Conservation (phyloP, 2,113 vertebrate genomes). For the Argyrosomus japonicus region DNA sequence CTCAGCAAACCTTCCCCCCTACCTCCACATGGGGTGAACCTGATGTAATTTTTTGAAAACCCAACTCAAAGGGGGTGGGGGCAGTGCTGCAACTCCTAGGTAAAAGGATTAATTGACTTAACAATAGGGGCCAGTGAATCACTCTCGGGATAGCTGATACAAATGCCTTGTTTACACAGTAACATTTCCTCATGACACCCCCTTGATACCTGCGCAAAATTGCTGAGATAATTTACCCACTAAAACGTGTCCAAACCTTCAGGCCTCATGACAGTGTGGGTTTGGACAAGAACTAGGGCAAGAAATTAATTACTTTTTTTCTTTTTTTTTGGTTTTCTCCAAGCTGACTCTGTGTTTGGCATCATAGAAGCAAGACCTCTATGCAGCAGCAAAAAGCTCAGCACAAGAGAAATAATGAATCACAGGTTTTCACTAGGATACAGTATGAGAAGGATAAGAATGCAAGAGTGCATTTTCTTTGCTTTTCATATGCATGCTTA, state of each 20-base stretch:
- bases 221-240: conserved; percentile 54
- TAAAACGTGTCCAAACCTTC: conserved; percentile 42
- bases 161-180: conserved; percentile 63
- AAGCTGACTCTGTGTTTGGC: conserved; percentile 5
- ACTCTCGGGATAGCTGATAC: conserved; percentile 49
- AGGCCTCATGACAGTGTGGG: conserved; percentile 9
- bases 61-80: neutral
- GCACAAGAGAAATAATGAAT: conserved; percentile 4
- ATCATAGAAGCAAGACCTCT: conserved; percentile 4
- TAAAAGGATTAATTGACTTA: conserved; percentile 77
- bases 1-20: neutral
- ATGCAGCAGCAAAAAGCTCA: neutral
- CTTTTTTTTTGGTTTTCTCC: conserved; percentile 17
- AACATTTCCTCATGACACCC: conserved; percentile 50
- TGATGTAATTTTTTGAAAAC: conserved; percentile 46
- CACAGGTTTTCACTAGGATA: neutral
- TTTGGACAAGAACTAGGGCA: conserved; percentile 50
- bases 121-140: conserved; percentile 60
- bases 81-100: conserved; percentile 25
- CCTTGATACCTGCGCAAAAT: conserved; percentile 54
- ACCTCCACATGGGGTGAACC: neutral
- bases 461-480: neutral
- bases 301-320: conserved; percentile 53
- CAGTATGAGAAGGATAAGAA: neutral
- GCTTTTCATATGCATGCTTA: neutral